Evolutionary conservation across 1,140 invertebrate genomes (phyloP), one percentile per base, ranked within the genome.

Genomic region (Orussus abietinus): DNA sequence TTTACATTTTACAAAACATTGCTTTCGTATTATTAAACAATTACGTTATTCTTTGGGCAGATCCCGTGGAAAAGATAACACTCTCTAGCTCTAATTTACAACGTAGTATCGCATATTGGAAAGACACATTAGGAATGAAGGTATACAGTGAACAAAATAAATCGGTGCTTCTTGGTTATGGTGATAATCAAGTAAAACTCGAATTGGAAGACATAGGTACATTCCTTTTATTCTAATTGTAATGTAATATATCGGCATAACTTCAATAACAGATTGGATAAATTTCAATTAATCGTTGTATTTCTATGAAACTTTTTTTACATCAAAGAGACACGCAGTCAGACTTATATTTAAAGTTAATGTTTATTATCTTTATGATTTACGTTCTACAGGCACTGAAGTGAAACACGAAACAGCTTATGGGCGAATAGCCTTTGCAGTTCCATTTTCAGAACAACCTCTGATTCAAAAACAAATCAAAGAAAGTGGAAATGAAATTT

Each of bases 381-480:
- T 17, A 40, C 26, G 14, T 40, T 47, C 71, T 70, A 37, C 63
- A 81, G 79, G 76, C 28, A 72, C 68, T 35, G 66, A 80, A 21
- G 72, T 98, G 2, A 79, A 96, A 61, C 86, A 88, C 55, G 91
- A 82, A n/a, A 86, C 88, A 62, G 92, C 91, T 3, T 98, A 91
- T 76, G 96, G 96, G 7, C 79, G 96, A 38, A 92, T 96, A 54
- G 96, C 96, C 1, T 98, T 98, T 72, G 82, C 91, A 0, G 85
- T 89, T 57, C 92, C 92, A 2, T 75, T 80, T 45, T 72, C 75
- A 10, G 74, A 90, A 52, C 84, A 97, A 55, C 75, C 83, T 20
- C 62, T 67, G 7, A 85, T 97, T 42, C 80, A 93, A 55, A 69
- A 82, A 47, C 81, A 76, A 49, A 83, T 97, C 29, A 80, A 84